phyloP scores from a whole-genome alignment of 2,797 vertebrate genomes.

The Notoglanidium macrostoma region DNA sequence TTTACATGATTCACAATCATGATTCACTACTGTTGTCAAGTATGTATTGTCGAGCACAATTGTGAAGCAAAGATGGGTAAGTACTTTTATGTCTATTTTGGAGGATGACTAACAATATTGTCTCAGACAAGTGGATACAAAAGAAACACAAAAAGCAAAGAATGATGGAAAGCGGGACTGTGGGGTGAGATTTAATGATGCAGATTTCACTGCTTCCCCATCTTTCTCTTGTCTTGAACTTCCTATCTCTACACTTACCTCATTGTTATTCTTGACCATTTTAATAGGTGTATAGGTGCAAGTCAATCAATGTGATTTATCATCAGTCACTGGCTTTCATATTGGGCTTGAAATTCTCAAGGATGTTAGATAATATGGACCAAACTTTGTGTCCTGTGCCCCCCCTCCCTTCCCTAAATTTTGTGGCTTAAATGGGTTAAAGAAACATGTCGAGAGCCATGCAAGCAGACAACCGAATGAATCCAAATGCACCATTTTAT shows the following conservation, averaged over 20 bases:
- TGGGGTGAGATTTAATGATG: conserved; percentile 28
- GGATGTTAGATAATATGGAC: neutral
- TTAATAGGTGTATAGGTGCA: conserved; percentile 9
- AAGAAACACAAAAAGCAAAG: neutral
- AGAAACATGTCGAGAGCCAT: conserved; percentile 10
- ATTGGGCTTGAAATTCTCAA: neutral
- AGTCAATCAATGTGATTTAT: conserved; percentile 33
- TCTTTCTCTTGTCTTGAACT: neutral
- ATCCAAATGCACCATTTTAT: conserved; percentile 6
- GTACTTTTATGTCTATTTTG: neutral
- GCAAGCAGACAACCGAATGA: conserved; percentile 2
- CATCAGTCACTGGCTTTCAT: conserved; percentile 8
- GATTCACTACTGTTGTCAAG: conserved; percentile 35
- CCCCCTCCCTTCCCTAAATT: neutral
- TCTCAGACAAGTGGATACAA: conserved; percentile 2
- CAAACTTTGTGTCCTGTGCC: neutral
- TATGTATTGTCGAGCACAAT: conserved; percentile 30
- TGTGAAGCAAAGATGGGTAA: conserved; percentile 15
- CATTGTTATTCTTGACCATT: conserved; percentile 34
- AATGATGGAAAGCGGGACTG: neutral
- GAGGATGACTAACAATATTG: conserved; percentile 25
- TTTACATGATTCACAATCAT: conserved; percentile 32
- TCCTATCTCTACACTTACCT: neutral
- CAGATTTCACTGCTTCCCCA: conserved; percentile 18
- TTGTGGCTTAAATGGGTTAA: neutral